A percentile compares a stretch with the other conserved stretches of the same genome.
phyloP scores from a whole-genome alignment of 2,888 invertebrate genomes.

The Panzeria rudis region DNA sequence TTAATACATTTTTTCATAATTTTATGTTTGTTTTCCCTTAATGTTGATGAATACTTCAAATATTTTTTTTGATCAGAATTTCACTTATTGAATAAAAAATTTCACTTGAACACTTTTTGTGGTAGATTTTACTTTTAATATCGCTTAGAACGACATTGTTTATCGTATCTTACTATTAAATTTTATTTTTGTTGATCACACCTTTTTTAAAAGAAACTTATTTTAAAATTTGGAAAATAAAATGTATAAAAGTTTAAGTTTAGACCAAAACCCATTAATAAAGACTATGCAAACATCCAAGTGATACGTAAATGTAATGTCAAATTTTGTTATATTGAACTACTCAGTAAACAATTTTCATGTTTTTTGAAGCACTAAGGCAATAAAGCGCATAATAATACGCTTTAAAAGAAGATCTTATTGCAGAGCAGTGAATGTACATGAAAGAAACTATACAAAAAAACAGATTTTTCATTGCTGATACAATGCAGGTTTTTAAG shows the following conservation, averaged over 20 bases:
- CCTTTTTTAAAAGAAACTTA: not conserved
- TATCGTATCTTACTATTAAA: not conserved
- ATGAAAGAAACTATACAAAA: too few species aligned
- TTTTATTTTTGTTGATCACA: not conserved
- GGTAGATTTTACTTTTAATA: constrained; percentile 12
- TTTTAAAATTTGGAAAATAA: not conserved
- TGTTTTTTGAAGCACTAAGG: too few species aligned
- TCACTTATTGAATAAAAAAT: not conserved
- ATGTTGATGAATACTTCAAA: constrained; percentile 4
- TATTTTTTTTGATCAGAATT: constrained; percentile 16
- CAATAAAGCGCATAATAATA: too few species aligned
- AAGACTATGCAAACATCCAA: too few species aligned
- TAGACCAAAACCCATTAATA: too few species aligned
- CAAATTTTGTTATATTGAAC: too few species aligned
- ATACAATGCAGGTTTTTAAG: too few species aligned
- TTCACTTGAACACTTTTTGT: constrained; percentile 10
- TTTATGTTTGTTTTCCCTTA: constrained; percentile 28
- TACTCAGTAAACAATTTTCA: too few species aligned
- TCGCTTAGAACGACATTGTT: not conserved
- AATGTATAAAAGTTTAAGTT: not conserved
- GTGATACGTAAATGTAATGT: too few species aligned
- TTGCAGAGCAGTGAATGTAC: too few species aligned
- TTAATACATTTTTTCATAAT: constrained; percentile 7
- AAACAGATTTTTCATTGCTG: too few species aligned
- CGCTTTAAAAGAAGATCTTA: too few species aligned